Evolutionary conservation across 30 jellyfish, hydroid and myxozoan species (phyloP).

Genomic region (Morbakka virulenta): DNA sequence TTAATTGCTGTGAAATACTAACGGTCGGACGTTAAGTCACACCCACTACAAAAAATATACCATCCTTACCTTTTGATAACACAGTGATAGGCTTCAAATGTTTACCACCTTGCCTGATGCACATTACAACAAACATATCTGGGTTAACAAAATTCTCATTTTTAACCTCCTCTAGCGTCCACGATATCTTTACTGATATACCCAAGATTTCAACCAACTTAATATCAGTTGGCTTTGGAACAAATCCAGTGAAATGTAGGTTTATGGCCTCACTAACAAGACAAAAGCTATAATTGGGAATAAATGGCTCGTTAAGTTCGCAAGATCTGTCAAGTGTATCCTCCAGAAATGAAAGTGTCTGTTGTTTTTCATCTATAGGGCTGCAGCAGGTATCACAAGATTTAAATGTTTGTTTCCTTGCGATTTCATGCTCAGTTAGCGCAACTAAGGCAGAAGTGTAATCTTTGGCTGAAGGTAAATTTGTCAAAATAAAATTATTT

Average conservation of each 20-base stretch:
- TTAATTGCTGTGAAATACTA: no score
- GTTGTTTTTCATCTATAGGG: not conserved
- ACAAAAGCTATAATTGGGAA: not conserved
- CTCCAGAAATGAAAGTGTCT: not conserved
- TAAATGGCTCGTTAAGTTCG: not conserved
- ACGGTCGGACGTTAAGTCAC: no score
- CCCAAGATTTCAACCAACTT: not conserved
- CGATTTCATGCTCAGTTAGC: conserved; percentile 53
- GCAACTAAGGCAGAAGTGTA: conserved; percentile 25
- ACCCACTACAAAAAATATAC: no score
- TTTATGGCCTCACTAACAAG: not conserved
- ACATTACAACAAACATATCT: not conserved
- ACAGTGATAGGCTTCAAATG: not conserved
- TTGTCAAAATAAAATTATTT: conserved; percentile 12
- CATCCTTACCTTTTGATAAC: not conserved
- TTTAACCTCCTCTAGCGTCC: not conserved
- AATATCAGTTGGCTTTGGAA: not conserved
- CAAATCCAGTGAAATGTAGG: not conserved
- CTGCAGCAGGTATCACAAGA: not conserved
- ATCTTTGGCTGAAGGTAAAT: conserved; percentile 50
- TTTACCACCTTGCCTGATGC: not conserved
- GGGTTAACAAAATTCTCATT: not conserved
- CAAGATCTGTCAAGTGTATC: not conserved
- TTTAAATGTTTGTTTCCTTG: not conserved
- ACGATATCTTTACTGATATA: not conserved